A percentile compares a stretch with the other conserved stretches of the same genome.
These are phyloP conservation scores for Schrankia costaestrigalis DNA, from an alignment of 2,888 invertebrate species.

Conservation along the genomic window DNA sequence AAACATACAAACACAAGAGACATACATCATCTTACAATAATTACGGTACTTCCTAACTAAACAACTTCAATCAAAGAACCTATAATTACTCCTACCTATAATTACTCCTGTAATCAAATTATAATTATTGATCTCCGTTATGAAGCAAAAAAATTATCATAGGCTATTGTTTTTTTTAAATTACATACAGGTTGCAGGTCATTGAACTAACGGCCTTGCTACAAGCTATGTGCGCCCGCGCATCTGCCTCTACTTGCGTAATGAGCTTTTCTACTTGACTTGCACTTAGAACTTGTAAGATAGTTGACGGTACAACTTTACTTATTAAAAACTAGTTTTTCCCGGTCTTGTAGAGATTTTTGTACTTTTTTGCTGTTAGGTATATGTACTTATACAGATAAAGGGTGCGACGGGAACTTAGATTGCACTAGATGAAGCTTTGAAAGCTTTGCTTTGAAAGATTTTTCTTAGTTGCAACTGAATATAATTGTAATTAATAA, in stretches of 20 bases:
- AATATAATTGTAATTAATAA: too few species aligned
- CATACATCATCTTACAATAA: too few species aligned
- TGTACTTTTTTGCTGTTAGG: too few species aligned
- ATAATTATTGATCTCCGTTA: constrained; percentile 4
- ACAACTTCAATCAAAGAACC: constrained; percentile 5
- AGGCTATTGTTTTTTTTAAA: constrained; percentile 20
- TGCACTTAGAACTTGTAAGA: background rate
- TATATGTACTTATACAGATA: too few species aligned
- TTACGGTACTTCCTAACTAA: background rate
- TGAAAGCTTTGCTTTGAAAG: too few species aligned
- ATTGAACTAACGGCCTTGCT: constrained; percentile 29
- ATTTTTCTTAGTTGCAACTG: too few species aligned
- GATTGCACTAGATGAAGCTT: too few species aligned
- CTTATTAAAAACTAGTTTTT: too few species aligned
- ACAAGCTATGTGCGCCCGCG: constrained; percentile 14
- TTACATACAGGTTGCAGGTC: constrained; percentile 25
- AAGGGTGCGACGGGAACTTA: too few species aligned
- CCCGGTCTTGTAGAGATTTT: too few species aligned
- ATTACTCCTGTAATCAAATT: constrained; percentile 7
- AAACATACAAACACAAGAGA: too few species aligned
- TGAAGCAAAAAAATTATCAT: constrained; percentile 22
- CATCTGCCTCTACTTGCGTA: constrained; percentile 31
- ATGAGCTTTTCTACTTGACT: constrained; percentile 24
- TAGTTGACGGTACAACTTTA: too few species aligned
- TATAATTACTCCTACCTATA: constrained; percentile 5